Evolutionary conservation across 2,888 invertebrate genomes (phyloP).

Genomic region (Carabus problematicus): DNA sequence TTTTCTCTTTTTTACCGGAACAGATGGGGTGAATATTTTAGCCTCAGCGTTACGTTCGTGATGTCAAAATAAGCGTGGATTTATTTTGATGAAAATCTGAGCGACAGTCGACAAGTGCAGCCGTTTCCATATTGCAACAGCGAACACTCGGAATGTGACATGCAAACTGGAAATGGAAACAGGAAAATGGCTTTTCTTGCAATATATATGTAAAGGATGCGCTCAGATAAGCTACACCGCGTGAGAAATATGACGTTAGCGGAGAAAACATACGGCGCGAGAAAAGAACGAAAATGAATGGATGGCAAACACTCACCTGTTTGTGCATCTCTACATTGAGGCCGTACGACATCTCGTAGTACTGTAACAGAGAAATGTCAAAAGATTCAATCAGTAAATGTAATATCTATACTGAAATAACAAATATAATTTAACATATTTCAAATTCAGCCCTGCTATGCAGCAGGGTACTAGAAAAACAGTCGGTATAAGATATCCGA

Average conservation of each 20-base stretch:
- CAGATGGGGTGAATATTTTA: constrained; percentile 13
- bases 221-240: background rate
- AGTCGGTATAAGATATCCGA: too few relatives aligned
- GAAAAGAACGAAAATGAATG: background rate
- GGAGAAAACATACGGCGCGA: background rate
- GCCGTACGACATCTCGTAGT: constrained; percentile 98
- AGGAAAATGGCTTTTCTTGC: background rate
- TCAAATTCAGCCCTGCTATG: too few relatives aligned
- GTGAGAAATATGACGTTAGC: background rate
- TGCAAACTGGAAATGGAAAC: constrained; percentile 3
- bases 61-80: constrained; percentile 9
- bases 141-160: background rate
- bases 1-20: constrained; percentile 3
- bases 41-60: background rate
- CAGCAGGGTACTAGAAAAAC: too few relatives aligned
- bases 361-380: constrained; percentile 74
- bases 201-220: constrained; percentile 2
- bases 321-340: constrained; percentile 98
- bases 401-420: background rate
- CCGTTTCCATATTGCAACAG: background rate
- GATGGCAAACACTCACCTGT: constrained; percentile 77
- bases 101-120: constrained; percentile 8
- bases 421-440: background rate
- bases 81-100: constrained; percentile 5
- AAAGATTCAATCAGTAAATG: constrained; percentile 31